A percentile compares a stretch with the other conserved stretches of the same genome.
Evolutionary conservation across 1,140 invertebrate species (phyloP).

Genomic region (Potamilus streckersoni): DNA sequence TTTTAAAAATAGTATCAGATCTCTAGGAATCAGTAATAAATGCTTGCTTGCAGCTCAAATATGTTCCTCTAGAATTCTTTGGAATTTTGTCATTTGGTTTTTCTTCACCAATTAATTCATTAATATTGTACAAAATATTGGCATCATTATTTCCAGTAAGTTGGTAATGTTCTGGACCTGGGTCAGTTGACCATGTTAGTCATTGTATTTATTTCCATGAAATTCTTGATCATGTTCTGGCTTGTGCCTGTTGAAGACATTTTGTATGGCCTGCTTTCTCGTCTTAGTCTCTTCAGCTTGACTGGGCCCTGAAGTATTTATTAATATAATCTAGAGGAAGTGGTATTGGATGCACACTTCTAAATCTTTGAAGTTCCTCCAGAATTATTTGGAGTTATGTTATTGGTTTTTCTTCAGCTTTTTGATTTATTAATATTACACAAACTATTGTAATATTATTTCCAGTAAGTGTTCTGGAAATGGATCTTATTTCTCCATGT

Average conservation of each 20-base stretch:
- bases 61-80: not conserved
- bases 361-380: not conserved
- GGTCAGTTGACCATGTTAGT: too few species aligned
- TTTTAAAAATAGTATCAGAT: constrained; percentile 4
- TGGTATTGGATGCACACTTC: constrained; percentile 3
- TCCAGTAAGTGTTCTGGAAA: constrained; percentile 14
- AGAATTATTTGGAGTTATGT: constrained; percentile 1
- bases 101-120: not conserved
- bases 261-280: too few species aligned
- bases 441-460: constrained; percentile 17
- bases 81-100: not conserved
- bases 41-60: constrained; percentile 5
- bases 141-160: constrained; percentile 15
- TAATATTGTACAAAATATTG: constrained; percentile 11
- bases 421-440: not conserved
- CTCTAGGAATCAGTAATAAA: constrained; percentile 4
- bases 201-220: too few species aligned
- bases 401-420: not conserved
- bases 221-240: too few species aligned
- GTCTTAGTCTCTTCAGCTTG: too few species aligned
- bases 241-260: too few species aligned
- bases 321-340: constrained; percentile 1
- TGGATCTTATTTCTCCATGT: constrained; percentile 8
- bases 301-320: too few species aligned
- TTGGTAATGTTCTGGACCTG: not conserved